phyloP scores from a whole-genome alignment of 2,797 vertebrate genomes.

The Sebastes taczanowskii region DNA sequence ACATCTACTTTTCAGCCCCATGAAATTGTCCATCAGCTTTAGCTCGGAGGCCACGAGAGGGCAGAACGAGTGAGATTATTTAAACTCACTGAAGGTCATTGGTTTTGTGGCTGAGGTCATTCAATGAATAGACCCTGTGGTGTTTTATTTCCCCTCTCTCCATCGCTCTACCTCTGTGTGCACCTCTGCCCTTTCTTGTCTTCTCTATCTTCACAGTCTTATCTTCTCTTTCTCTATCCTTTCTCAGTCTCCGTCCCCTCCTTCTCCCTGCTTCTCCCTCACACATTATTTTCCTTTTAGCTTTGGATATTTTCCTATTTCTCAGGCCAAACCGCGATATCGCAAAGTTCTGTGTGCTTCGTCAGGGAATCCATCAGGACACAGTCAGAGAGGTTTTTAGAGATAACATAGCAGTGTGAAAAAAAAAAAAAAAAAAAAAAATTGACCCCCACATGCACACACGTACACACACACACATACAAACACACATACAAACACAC shows the following conservation, averaged over 20 bases:
- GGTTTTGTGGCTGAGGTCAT: constrained; percentile 48
- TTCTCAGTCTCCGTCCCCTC: background rate
- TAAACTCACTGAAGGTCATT: constrained; percentile 43
- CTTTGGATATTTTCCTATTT: constrained; percentile 51
- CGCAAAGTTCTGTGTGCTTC: constrained; percentile 42
- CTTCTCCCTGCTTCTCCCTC: background rate
- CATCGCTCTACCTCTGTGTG: background rate
- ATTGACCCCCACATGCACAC: constrained; percentile 11
- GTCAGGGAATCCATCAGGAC: constrained; percentile 49
- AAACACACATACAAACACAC: constrained; percentile 13
- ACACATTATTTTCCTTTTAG: constrained; percentile 14
- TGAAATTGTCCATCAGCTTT: constrained; percentile 42
- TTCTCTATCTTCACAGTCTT: background rate
- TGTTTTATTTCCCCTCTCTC: constrained; percentile 9
- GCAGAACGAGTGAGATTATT: constrained; percentile 41
- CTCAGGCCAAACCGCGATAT: constrained; percentile 35
- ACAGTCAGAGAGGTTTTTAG: constrained; percentile 31
- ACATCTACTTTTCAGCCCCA: constrained; percentile 30
- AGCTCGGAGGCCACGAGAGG: constrained; percentile 9
- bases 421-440: background rate
- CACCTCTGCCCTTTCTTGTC: constrained; percentile 5
- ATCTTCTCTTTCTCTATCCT: background rate
- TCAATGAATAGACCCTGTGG: background rate
- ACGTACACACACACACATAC: constrained; percentile 23
- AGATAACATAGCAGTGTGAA: constrained; percentile 52